Base-by-base conservation (phyloP, 2,113 vertebrate genomes). In the Pseudopodoces humilis region DNA sequence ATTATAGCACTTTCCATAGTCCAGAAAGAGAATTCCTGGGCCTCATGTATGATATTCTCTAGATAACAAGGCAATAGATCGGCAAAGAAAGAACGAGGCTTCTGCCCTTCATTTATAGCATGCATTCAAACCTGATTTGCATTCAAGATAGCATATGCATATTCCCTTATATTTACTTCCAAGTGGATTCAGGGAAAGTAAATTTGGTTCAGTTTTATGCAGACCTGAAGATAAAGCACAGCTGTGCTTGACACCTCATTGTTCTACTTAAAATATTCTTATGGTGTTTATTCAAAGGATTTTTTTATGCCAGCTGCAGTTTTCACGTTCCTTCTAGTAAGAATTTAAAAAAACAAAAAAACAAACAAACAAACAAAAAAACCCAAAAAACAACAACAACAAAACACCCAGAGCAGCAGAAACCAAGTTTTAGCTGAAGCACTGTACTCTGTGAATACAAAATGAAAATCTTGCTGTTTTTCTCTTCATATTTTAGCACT, bases 101-200 rank as follows among this genome's bases (percentile, higher is more conserved):
- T 70, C 72, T 85, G 69, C 62, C 88, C 92, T 94, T 97, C 96
- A 88, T 95, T 97, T 96, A 89, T 81, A 93, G 67, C 44, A 68
- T 53, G 14, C 16, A 56, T 93, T 93, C 71, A 92, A 86, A 94
- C 56, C 53, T 60, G 28, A 94, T 95, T 95, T 86, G 21, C 60
- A 94, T 97, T 97, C 96, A 93, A 64, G 96, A 93, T 47, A 92
- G 22, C 75, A 91, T 77, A 95, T 87, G 87, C 96, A 95, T 97
- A 97, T 96, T 97, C 72, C 52, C 25, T 58, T 56, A 86, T 83
- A 83, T 92, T 94, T 77, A 15, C 35, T 94, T 96, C 81, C 91
- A 95, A 90, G 75, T 39, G 68, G 68, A 76, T 56, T 80, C 58
- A 89, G 43, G 21, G 68, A 88, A 93, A 94, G 64, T 33, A 85